Evolutionary conservation across 2,113 vertebrate species (phyloP).

Genomic region (Ammodytes marinus): DNA sequence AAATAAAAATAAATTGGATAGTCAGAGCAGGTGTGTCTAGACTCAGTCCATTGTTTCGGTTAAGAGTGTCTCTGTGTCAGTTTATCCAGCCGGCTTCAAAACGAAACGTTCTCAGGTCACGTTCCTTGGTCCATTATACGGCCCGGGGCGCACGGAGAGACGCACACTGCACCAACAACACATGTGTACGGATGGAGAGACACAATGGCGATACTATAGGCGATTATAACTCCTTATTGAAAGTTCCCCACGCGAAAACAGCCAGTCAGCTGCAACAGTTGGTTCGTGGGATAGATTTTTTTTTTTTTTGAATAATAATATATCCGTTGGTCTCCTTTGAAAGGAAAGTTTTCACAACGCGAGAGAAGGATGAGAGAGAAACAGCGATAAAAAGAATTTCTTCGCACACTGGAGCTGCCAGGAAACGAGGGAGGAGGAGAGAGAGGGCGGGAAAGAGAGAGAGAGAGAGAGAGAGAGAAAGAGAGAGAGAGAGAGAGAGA

Average conservation of each 20-base stretch:
- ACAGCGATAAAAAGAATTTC: not conserved
- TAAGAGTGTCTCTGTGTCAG: not conserved
- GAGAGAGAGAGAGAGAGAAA: not conserved
- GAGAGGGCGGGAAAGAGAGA: not conserved
- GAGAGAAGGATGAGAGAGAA: conserved; percentile 13
- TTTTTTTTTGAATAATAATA: fast-evolving
- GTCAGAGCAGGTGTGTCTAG: not conserved
- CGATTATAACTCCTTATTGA: not conserved
- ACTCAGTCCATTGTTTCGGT: not conserved
- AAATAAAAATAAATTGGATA: too few species aligned
- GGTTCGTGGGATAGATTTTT: not conserved
- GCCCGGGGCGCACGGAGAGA: conserved; percentile 30
- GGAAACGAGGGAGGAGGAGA: conserved; percentile 8
- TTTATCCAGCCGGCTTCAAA: not conserved
- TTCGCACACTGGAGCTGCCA: conserved; percentile 29
- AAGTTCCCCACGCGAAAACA: not conserved
- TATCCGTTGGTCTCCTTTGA: not conserved
- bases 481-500: not conserved
- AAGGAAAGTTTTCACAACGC: conserved; percentile 54
- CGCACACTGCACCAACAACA: conserved; percentile 15
- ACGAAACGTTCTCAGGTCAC: not conserved
- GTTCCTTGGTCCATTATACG: conserved; percentile 35
- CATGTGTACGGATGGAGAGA: too few species aligned
- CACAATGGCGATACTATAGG: not conserved
- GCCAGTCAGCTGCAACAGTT: not conserved